Evolutionary conservation across 1,140 invertebrate genomes (phyloP), one percentile per base, ranked within the genome.

Genomic region (Trichogramma pretiosum): DNA sequence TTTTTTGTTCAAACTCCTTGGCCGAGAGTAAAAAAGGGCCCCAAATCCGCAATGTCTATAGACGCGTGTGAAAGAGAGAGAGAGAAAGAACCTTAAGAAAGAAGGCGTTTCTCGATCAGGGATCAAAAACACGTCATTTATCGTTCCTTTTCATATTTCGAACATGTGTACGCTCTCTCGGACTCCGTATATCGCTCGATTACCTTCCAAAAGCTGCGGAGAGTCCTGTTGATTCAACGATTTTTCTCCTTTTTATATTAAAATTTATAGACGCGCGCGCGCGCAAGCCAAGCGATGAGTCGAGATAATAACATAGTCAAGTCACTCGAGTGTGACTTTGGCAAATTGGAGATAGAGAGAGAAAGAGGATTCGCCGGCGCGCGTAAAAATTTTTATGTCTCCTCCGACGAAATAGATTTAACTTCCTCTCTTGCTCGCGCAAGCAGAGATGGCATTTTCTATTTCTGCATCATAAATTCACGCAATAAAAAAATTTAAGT

Each of bases 271-370:
- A n/a, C n/a, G n/a, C n/a, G n/a, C n/a, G n/a, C n/a, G n/a, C n/a
- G n/a, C n/a, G n/a, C n/a, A n/a, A n/a, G n/a, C n/a, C n/a, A n/a
- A n/a, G n/a, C n/a, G n/a, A n/a, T n/a, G n/a, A n/a, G n/a, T n/a
- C n/a, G n/a, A n/a, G n/a, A n/a, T n/a, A n/a, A n/a, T n/a, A n/a
- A 10, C 18, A 42, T 42, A 43, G 33, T 37, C 42, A 48, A 48
- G 7, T 48, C 33, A 26, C 22, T 32, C n/a, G 32, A 48, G 47
- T 48, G 47, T 48, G 39, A 43, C 38, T 48, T 43, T 48, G 47
- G 39, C 47, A 48, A 48, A 48, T 48, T 48, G 47, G 38, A 23
- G 33, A 5, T 34, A 5, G 5, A n/a, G 8, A 5, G n/a, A 5
- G n/a, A 11, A 5, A 5, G 14, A 34, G n/a, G 18, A 22, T 21